Base-by-base conservation (phyloP, 2,888 invertebrate genomes). In the Chymomyza fuscimana region DNA sequence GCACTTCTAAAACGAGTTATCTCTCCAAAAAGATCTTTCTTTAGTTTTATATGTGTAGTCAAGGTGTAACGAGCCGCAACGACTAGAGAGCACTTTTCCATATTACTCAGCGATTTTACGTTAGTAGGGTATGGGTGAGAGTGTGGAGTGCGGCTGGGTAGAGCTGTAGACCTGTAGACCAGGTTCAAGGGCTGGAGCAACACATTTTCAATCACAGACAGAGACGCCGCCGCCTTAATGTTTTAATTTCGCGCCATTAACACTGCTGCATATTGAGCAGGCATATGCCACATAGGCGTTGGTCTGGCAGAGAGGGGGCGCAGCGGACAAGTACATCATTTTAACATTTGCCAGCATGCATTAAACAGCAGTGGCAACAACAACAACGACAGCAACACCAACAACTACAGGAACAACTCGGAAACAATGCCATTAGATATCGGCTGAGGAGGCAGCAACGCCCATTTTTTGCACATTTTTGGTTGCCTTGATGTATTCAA, bases 401-500 rank as follows among this genome's bases (percentile, higher is more conserved):
- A 5, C 73, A 70, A 64, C 69, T 64, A 54, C 73, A 61, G 50
- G 50, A 66, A 66, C 29, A 70, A 70, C 76, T 74, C 83, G 86
- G 88, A 81, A 86, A 86, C 85, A 86, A 87, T 78, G 84, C 85
- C 85, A 86, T 86, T 86, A 86, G 86, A 81, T 83, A 77, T 63
- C 58, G 25, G 25, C 25, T 25, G 9, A 32, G 59, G n/a, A 59
- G 29, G 66, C 77, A 82, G 82, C 76, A 77, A 87, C 85, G 86
- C 85, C 85, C 86, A 86, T 86, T 86, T 85, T 87, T 87, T 87
- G 88, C 88, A 87, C 85, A 87, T 86, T 86, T 85, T 86, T 70
- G 59, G 40, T 62, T 69, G 79, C 81, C 81, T 77, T 82, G 78
- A 79, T 80, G 81, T 80, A 80, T 76, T 80, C 78, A 80, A 78